A percentile compares a stretch with the other conserved stretches of the same genome.
phyloP scores from a whole-genome alignment of 2,113 vertebrate genomes.

The Podiceps cristatus region DNA sequence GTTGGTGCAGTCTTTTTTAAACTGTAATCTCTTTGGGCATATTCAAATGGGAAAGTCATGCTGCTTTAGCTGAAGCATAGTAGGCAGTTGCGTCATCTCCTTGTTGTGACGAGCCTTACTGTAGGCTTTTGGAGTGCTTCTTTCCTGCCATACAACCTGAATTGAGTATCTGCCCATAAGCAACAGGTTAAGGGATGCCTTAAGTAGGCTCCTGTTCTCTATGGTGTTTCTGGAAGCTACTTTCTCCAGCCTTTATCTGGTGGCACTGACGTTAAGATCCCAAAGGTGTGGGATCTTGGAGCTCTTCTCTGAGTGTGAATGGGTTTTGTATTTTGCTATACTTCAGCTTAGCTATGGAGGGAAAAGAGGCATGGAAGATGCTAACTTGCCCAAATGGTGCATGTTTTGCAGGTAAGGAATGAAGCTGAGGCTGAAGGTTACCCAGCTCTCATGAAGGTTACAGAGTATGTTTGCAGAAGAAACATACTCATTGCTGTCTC shows the following conservation, averaged over 20 bases:
- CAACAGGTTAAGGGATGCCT: not conserved
- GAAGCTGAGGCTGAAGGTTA: not conserved
- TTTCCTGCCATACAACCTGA: constrained; percentile 1
- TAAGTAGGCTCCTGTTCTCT: not conserved
- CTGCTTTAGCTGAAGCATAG: constrained; percentile 26
- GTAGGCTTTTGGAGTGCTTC: constrained; percentile 57
- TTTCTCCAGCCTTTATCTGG: not conserved
- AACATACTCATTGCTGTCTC: not conserved
- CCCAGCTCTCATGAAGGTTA: not conserved
- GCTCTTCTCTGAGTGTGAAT: not conserved
- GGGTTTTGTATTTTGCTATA: not conserved
- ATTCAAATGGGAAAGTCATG: constrained; percentile 61
- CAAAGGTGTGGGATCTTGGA: not conserved
- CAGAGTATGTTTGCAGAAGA: not conserved
- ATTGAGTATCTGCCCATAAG: constrained; percentile 26
- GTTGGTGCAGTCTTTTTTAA: not conserved
- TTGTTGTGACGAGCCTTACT: constrained; percentile 17
- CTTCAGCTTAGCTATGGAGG: not conserved
- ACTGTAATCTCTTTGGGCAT: not conserved
- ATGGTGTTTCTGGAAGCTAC: not conserved
- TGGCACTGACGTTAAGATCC: not conserved
- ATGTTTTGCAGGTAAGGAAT: not conserved
- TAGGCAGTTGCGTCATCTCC: constrained; percentile 42
- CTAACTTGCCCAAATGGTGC: not conserved
- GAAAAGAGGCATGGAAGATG: not conserved